Evolutionary conservation across 2,797 vertebrate genomes (phyloP).

Genomic region (Linurgus olivaceus): DNA sequence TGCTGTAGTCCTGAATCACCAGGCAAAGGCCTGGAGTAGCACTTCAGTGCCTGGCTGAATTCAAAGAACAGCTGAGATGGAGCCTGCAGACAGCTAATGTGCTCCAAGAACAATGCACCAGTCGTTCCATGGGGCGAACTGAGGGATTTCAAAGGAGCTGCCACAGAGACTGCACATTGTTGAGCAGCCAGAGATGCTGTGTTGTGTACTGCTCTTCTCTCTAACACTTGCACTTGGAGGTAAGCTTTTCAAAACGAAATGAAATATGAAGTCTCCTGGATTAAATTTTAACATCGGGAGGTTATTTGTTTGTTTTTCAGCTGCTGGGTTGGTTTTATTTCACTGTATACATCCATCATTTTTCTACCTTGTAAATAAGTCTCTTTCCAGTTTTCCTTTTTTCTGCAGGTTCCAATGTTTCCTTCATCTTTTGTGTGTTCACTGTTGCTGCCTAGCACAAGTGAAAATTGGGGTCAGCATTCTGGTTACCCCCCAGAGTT

Average conservation of each 20-base stretch:
- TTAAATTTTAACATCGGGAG: background rate
- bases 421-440: background rate
- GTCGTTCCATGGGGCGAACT: background rate
- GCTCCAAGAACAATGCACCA: background rate
- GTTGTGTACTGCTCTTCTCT: constrained; percentile 10
- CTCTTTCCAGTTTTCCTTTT: background rate
- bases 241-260: background rate
- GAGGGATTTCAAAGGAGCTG: constrained; percentile 15
- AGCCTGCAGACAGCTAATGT: constrained; percentile 19
- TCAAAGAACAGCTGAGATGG: constrained; percentile 45
- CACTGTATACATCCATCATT: background rate
- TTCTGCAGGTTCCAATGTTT: background rate
- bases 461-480: background rate
- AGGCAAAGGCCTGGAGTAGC: constrained; percentile 7
- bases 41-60: constrained; percentile 23
- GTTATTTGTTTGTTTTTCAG: background rate
- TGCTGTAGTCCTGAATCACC: constrained; percentile 20
- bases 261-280: background rate
- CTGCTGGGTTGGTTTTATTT: background rate
- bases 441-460: background rate
- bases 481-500: background rate
- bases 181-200: background rate
- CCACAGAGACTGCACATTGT: background rate
- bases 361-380: background rate
- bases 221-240: background rate